Base-by-base conservation (phyloP, 2,797 vertebrate genomes). In the Clarias laeviceps region DNA sequence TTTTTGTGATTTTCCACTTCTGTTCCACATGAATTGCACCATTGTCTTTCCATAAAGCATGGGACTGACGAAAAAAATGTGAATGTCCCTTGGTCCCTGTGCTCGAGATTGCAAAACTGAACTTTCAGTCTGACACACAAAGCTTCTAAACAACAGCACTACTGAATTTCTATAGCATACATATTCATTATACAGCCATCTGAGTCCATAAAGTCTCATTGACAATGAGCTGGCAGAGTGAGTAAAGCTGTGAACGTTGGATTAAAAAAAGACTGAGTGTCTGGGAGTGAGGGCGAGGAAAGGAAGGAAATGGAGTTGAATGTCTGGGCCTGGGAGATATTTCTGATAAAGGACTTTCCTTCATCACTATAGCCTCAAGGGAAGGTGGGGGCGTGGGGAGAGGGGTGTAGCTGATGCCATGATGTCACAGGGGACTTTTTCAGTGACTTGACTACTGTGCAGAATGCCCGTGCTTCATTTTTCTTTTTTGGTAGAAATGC, bases 321-420 rank as follows among this genome's bases (percentile, higher is more conserved):
- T 66, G 85, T 81, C 86, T 88, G 88, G 76, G 86, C 87, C 80
- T 82, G 82, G 65, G 83, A 88, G 87, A 88, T 87, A 85, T 84
- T 88, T 88, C 84, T 84, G 87, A 91, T 91, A 88, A 89, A 84
- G 87, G 89, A 88, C 87, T 88, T 85, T 89, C 87, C 88, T 88
- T 90, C 90, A 89, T 89, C 88, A 83, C 82, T 61, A 32, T 84
- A 34, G 81, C 82, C 80, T 83, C 85, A 14, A 70, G 82, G 80
- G 81, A 72, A 82, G 70, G 72, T 17, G 65, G 65, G 66, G 78
- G 62, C 37, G 61, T 83, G 83, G 70, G 22, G n/a, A 61, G 74
- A 32, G 45, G 88, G 65, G 64, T 65, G 84, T 14, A 64, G 87
- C 70, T 88, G 88, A 91, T 91, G 89, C 87, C 89, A 89, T 87